These are phyloP conservation scores for Eupithecia subumbrata DNA, from an alignment of 2,888 invertebrate genomes.

Conservation along the genomic window DNA sequence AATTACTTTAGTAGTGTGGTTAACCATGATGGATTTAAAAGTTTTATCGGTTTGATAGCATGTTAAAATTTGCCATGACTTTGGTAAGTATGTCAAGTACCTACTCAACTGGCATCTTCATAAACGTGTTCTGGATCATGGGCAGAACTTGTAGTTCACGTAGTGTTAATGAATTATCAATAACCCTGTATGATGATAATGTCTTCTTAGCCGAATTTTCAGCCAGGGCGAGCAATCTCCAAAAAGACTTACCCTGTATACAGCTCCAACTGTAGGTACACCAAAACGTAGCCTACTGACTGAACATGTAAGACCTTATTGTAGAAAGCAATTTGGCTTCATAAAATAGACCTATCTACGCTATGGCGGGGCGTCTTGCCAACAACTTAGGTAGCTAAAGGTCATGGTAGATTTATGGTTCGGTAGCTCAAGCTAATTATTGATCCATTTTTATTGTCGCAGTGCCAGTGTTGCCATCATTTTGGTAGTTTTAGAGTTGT, in stretches of 20 bases:
- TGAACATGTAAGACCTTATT: background rate
- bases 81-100: too few relatives aligned
- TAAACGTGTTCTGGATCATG: too few relatives aligned
- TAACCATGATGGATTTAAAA: too few relatives aligned
- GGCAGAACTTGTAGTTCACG: too few relatives aligned
- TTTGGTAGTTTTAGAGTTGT: background rate
- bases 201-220: too few relatives aligned
- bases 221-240: too few relatives aligned
- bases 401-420: background rate
- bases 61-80: too few relatives aligned
- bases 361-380: background rate
- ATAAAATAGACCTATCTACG: background rate
- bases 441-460: background rate
- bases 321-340: background rate
- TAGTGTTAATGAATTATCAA: too few relatives aligned
- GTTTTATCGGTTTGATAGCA: too few relatives aligned
- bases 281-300: background rate
- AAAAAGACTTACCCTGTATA: background rate
- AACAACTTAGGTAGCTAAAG: background rate
- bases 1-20: too few relatives aligned
- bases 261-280: background rate
- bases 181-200: too few relatives aligned
- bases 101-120: too few relatives aligned
- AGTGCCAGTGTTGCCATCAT: background rate
- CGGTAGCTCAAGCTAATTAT: background rate